Conservation (phyloP, 1,140 invertebrate species). For the Trialeurodes vaporariorum region DNA sequence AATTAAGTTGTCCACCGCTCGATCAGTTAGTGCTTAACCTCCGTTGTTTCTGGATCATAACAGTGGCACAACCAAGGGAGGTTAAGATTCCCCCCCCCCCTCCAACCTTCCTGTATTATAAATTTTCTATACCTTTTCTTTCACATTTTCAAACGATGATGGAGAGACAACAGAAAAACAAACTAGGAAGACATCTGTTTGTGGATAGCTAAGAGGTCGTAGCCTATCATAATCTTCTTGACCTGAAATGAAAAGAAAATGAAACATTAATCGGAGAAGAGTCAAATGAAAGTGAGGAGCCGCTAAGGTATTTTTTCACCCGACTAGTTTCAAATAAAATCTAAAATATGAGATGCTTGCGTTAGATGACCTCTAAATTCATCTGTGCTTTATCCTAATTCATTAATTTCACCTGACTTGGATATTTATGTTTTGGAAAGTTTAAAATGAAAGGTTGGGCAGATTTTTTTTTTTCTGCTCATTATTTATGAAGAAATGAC, state of each 20-base stretch:
- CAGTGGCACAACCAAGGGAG: no score
- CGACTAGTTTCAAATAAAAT: background rate
- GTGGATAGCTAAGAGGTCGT: slow-evolving; percentile 93
- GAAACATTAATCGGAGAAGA: slow-evolving; percentile 4
- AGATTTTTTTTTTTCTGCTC: no score
- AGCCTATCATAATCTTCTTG: slow-evolving; percentile 97
- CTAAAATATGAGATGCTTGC: background rate
- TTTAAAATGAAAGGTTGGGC: no score
- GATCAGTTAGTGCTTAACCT: no score
- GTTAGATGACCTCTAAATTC: background rate
- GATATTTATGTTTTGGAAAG: background rate
- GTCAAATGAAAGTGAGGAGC: background rate
- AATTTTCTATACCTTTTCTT: slow-evolving; percentile 93
- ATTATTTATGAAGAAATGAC: no score
- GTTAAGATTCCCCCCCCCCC: no score
- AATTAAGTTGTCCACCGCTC: no score
- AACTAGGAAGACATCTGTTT: slow-evolving; percentile 97
- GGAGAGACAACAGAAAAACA: slow-evolving; percentile 98
- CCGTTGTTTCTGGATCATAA: no score
- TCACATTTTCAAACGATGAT: slow-evolving; percentile 98
- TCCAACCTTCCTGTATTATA: no score
- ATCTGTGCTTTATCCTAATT: no score
- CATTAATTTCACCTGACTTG: background rate
- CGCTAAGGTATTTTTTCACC: background rate
- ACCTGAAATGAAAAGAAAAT: slow-evolving; percentile 40